phyloP scores from a whole-genome alignment of 2,888 invertebrate species.

The Tinea pellionella region DNA sequence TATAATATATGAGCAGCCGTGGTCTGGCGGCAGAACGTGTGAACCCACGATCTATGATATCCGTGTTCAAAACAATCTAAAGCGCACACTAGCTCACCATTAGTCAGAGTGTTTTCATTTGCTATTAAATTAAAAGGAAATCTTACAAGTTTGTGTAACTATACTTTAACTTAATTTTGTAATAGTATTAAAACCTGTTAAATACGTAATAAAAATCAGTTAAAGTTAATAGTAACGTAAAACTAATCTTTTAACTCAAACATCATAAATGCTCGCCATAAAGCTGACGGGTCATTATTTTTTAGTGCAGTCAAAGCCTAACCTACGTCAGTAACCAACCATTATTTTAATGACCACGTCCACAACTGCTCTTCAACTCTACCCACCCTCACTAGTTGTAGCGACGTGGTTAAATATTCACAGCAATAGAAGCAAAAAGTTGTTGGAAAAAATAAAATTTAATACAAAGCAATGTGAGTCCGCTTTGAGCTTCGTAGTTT shows the following conservation, averaged over 20 bases:
- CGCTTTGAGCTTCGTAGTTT: background rate
- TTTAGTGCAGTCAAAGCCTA: background rate
- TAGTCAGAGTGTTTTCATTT: no score
- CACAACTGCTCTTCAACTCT: slow-evolving; percentile 2
- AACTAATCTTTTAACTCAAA: background rate
- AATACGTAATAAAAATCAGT: background rate
- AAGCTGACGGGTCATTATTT: background rate
- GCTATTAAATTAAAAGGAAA: no score
- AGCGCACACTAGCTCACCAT: no score
- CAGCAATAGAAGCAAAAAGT: background rate
- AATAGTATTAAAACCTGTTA: background rate
- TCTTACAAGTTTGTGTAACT: no score
- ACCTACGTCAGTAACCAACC: slow-evolving; percentile 5
- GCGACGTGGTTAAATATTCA: slow-evolving; percentile 6
- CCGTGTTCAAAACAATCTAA: no score
- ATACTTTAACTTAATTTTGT: no score
- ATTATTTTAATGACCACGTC: slow-evolving; percentile 11
- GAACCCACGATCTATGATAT: no score
- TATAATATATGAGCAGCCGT: no score
- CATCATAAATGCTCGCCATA: background rate
- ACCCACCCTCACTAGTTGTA: background rate
- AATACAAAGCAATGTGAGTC: background rate
- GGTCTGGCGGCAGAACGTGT: no score
- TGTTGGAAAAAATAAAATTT: background rate
- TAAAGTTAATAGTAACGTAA: background rate